A percentile compares a stretch with the other conserved stretches of the same genome.
These are phyloP conservation scores for Byasa hedistus DNA, from an alignment of 2,888 invertebrate genomes.

Conservation along the genomic window DNA sequence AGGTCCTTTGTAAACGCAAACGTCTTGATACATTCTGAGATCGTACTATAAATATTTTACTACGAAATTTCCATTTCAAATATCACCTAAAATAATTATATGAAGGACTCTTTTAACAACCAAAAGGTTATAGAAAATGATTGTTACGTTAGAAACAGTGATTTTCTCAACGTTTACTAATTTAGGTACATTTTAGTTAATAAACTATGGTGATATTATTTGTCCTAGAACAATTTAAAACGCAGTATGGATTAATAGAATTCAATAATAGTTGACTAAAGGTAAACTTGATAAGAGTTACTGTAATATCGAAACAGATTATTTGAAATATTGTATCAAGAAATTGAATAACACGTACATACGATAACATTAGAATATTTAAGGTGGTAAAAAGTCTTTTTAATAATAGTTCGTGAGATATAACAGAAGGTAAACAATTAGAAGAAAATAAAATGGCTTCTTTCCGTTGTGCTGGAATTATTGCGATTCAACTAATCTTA, in stretches of 20 bases:
- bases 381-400: constrained; percentile 5
- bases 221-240: no score
- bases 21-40: constrained; percentile 6
- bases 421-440: constrained; percentile 4
- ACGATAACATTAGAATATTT: constrained; percentile 29
- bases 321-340: not conserved
- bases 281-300: constrained; percentile 13
- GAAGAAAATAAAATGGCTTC: constrained; percentile 35
- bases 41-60: constrained; percentile 1
- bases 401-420: constrained; percentile 8
- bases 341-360: constrained; percentile 18
- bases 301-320: constrained; percentile 10
- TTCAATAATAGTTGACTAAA: not conserved
- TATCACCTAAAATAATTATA: no score
- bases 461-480: constrained; percentile 20
- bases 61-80: not conserved
- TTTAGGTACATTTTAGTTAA: not conserved
- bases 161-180: no score
- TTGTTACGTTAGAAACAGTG: no score
- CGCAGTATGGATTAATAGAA: not conserved
- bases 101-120: no score
- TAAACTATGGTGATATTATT: not conserved
- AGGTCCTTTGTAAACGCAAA: constrained; percentile 20
- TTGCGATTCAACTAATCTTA: constrained; percentile 34
- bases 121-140: not conserved